phyloP scores from a whole-genome alignment of 2,797 vertebrate species.

The Falco rusticolus region DNA sequence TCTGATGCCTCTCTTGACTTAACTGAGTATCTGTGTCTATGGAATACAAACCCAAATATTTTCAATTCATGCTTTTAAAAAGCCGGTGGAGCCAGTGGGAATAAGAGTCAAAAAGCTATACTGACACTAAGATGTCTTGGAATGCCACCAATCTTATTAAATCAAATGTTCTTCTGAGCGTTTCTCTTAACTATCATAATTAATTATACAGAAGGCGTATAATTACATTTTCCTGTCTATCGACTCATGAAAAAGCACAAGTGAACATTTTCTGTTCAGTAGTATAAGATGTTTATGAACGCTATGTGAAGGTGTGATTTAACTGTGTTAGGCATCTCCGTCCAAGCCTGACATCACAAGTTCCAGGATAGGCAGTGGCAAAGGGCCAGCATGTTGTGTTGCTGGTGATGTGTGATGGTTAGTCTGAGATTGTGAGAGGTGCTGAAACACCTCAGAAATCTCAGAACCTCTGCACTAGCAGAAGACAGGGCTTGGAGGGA shows the following conservation, averaged over 20 bases:
- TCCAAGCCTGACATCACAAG: neutral
- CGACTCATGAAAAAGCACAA: neutral
- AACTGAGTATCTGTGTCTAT: neutral
- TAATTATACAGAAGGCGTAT: neutral
- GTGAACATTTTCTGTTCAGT: neutral
- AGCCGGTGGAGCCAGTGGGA: neutral
- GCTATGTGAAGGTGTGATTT: neutral
- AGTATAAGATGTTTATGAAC: neutral
- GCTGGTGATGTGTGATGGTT: neutral
- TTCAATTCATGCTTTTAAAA: conserved; percentile 10
- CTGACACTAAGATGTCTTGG: neutral
- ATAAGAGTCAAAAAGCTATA: neutral
- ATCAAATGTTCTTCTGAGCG: neutral
- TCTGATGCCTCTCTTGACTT: neutral
- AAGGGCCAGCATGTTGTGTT: neutral
- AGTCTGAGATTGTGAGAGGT: neutral
- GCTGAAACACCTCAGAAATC: neutral
- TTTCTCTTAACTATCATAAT: neutral
- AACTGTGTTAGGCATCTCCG: neutral
- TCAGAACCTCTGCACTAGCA: neutral
- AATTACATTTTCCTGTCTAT: neutral
- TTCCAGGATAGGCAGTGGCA: neutral
- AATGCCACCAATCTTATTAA: neutral
- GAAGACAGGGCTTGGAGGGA: neutral
- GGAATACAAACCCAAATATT: neutral